A percentile compares a stretch with the other conserved stretches of the same genome.
These are phyloP conservation scores for Chrysemys picta DNA, from an alignment of 2,113 vertebrate species.

Conservation along the genomic window DNA sequence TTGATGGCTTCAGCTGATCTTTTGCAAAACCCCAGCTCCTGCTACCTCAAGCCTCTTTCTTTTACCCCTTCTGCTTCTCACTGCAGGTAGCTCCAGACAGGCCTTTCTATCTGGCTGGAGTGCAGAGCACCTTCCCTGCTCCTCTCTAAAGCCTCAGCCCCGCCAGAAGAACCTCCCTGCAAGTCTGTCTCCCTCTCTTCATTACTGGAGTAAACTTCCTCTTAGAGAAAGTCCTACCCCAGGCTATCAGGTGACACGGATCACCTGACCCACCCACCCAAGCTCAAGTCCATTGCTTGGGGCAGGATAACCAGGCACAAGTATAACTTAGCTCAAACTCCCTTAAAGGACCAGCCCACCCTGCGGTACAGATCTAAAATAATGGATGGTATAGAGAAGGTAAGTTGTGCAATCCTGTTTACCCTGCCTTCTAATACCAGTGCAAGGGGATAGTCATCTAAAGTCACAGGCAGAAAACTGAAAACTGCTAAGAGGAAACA, in stretches of 20 bases:
- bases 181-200: neutral
- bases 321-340: neutral
- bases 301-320: neutral
- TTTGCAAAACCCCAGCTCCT: constrained; percentile 67
- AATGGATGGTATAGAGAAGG: neutral
- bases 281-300: neutral
- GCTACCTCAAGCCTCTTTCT: constrained; percentile 48
- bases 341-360: neutral
- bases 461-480: constrained; percentile 14
- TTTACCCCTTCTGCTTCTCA: constrained; percentile 7
- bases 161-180: neutral
- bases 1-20: constrained; percentile 61
- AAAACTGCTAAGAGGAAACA: constrained; percentile 49
- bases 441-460: neutral
- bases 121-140: neutral
- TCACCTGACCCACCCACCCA: neutral
- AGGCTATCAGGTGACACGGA: neutral
- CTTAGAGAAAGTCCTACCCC: neutral
- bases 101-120: constrained; percentile 47
- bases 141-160: neutral
- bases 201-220: neutral
- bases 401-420: neutral
- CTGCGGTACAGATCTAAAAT: neutral
- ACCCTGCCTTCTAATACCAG: neutral
- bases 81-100: constrained; percentile 52